phyloP scores from a whole-genome alignment of 92 coral and sea anemone species.

The Umimayanthus kanabou region DNA sequence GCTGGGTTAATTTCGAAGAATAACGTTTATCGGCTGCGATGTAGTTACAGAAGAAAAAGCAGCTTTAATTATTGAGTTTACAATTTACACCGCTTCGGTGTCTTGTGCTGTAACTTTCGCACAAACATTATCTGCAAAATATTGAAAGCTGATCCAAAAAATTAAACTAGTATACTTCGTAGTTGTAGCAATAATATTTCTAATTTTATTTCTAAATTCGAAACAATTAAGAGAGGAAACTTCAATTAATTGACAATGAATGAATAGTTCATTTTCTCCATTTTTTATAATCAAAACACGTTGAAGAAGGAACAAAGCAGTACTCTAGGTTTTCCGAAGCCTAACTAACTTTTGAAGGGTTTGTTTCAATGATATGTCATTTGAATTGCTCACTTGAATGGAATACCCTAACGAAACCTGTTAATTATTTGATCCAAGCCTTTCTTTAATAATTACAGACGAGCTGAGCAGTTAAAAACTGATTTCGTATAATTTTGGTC shows the following conservation, averaged over 20 bases:
- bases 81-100: neutral
- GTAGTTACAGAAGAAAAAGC: neutral
- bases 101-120: neutral
- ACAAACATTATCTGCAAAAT: neutral
- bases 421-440: neutral
- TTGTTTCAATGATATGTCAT: neutral
- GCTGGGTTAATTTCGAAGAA: neutral
- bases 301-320: neutral
- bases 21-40: neutral
- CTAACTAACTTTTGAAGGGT: neutral
- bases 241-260: constrained; percentile 4
- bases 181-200: neutral
- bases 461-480: neutral
- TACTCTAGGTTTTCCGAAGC: neutral
- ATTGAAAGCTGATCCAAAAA: neutral
- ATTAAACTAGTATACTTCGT: neutral
- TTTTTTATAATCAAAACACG: neutral
- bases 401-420: neutral
- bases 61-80: neutral
- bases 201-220: neutral
- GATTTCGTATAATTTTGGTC: neutral
- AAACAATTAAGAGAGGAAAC: neutral
- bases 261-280: neutral
- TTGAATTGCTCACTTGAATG: neutral
- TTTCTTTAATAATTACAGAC: neutral